Evolutionary conservation across 2,797 vertebrate species (phyloP), one percentile per base, ranked within the genome.

Genomic region (Sebastes diaconus): DNA sequence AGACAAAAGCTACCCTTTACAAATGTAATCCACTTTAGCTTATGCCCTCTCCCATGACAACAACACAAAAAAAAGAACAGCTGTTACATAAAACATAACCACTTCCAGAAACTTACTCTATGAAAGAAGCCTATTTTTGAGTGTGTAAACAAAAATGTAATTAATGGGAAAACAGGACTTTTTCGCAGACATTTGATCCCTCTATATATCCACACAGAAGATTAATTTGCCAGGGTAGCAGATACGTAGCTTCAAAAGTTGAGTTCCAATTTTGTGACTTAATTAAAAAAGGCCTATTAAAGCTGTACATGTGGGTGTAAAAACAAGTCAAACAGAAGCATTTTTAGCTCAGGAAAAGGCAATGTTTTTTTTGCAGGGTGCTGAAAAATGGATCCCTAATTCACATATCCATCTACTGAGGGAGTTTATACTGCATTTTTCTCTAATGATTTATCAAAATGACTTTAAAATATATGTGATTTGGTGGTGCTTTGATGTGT

Each of bases 91-190:
- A 84, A 80, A 86, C 52, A 80, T 63, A 68, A 10, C 20, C 46
- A 63, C 70, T 58, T 85, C 16, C 27, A 63, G 46, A 84, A 84
- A 70, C 25, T 32, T 52, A 16, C 30, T 59, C 14, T 27, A 34
- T 69, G 50, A 81, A 81, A 86, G 68, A 54, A 50, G 59, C 46
- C 66, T 50, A 18, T 72, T 89, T 87, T 59, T 16, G 13, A 83
- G 68, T 55, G 59, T 52, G 86, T 85, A 86, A 92, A 93, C 85
- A 91, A 84, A 77, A 92, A 92, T 85, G 68, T 85, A 92, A 93
- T 93, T 90, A 90, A 88, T 46, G 18, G 39, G 39, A 83, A 90
- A 91, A 89, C 69, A 69, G 57, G 67, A 66, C 60, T 91, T 85
- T 85, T 84, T 74, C 66, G 36, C 61, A 80, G 82, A 80, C 59